phyloP scores from a whole-genome alignment of 2,888 invertebrate species.

The Cyclophora punctaria region DNA sequence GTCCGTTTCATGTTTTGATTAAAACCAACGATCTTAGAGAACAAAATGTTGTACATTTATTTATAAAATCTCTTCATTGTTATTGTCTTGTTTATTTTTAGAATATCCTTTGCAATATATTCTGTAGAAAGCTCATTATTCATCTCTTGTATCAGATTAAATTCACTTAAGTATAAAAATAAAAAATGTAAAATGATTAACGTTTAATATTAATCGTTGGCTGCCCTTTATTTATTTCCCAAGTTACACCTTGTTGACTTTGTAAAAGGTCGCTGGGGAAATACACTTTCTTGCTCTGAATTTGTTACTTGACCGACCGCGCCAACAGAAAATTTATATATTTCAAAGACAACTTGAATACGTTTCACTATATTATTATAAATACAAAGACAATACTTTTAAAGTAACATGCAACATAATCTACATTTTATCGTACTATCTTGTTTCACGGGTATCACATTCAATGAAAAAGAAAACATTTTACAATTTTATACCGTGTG shows the following conservation, averaged over 20 bases:
- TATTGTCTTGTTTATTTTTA: no score
- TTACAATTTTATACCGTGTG: conserved; percentile 2
- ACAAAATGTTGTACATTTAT: no score
- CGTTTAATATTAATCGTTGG: conserved; percentile 56
- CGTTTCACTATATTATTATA: conserved; percentile 15
- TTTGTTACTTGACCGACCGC: conserved; percentile 54
- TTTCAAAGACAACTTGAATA: conserved; percentile 22
- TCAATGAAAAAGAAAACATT: neutral
- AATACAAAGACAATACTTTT: conserved; percentile 12
- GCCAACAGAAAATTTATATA: conserved; percentile 26
- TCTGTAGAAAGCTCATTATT: no score
- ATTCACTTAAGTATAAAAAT: conserved; percentile 17
- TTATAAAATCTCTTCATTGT: no score
- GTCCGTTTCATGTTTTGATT: no score
- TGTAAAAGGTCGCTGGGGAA: conserved; percentile 66
- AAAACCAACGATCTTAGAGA: no score
- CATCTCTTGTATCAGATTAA: neutral
- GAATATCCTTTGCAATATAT: no score
- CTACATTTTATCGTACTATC: conserved; percentile 7
- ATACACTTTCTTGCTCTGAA: conserved; percentile 58
- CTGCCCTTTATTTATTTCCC: conserved; percentile 64
- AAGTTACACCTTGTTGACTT: conserved; percentile 68
- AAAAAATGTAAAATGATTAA: conserved; percentile 26
- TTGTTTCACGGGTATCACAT: neutral
- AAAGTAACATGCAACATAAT: conserved; percentile 8